phyloP scores from a whole-genome alignment of 2,113 vertebrate species.

The Pithys albifrons region DNA sequence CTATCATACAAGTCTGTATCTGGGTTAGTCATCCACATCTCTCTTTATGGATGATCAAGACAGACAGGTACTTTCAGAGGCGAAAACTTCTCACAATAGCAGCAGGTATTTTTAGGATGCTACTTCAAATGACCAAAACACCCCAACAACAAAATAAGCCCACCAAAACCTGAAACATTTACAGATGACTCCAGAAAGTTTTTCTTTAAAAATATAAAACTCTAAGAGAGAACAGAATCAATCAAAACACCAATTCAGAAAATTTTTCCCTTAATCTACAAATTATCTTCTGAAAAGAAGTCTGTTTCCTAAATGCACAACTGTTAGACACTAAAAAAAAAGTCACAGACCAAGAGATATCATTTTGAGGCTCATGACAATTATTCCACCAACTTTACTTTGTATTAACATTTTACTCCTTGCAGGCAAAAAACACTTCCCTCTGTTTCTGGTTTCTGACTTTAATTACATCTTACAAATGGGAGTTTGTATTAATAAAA shows the following conservation, averaged over 20 bases:
- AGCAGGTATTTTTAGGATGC: not conserved
- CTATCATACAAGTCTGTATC: not conserved
- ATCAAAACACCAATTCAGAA: not conserved
- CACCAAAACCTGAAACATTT: not conserved
- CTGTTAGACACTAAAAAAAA: not conserved
- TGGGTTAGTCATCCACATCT: not conserved
- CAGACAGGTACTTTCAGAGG: not conserved
- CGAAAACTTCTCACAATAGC: not conserved
- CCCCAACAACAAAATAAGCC: not conserved
- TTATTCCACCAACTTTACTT: not conserved
- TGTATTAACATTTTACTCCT: not conserved
- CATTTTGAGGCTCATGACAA: not conserved
- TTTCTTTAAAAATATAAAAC: not conserved
- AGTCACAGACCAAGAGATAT: not conserved
- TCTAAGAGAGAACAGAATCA: not conserved
- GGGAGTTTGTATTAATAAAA: not conserved
- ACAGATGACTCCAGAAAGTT: not conserved
- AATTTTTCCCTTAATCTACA: not conserved
- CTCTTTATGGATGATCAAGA: not conserved
- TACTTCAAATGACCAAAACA: not conserved
- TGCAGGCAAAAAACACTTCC: not conserved
- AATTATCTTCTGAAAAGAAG: not conserved
- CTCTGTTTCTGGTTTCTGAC: not conserved
- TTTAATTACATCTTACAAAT: not conserved
- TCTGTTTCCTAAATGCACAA: not conserved